These are phyloP conservation scores for Poeciliopsis presidionis DNA, from an alignment of 2,797 vertebrate genomes.

Conservation along the genomic window DNA sequence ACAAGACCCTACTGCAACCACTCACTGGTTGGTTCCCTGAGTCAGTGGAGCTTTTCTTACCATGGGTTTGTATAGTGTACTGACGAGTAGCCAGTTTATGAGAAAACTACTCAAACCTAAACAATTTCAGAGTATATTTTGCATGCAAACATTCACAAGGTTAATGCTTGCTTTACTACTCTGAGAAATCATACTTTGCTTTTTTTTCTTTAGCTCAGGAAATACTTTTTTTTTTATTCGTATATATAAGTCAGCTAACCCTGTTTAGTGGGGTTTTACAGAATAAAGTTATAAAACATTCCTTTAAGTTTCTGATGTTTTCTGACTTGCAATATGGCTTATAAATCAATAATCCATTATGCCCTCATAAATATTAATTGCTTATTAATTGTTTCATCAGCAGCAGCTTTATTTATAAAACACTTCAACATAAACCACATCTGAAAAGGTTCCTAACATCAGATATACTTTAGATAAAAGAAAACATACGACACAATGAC, in stretches of 20 bases:
- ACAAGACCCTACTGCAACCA: background rate
- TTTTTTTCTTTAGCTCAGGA: no score
- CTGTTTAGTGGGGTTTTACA: constrained; percentile 5
- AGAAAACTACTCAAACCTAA: background rate
- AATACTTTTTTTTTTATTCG: background rate
- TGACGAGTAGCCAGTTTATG: background rate
- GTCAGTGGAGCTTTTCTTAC: background rate
- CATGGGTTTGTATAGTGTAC: background rate
- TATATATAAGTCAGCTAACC: constrained; percentile 24
- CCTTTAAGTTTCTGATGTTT: background rate
- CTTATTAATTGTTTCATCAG: background rate
- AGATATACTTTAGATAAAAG: background rate
- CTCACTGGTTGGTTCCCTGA: background rate
- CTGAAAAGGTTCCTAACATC: background rate
- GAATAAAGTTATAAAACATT: background rate
- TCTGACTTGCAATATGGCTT: background rate
- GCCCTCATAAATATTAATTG: background rate
- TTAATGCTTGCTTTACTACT: background rate
- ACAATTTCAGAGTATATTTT: background rate
- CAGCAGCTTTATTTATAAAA: background rate
- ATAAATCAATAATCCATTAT: background rate
- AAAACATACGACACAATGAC: background rate
- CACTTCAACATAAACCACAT: background rate
- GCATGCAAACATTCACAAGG: background rate
- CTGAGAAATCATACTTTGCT: background rate